Conservation (phyloP, 1,140 invertebrate species). For the Pentalonia nigronervosa region DNA sequence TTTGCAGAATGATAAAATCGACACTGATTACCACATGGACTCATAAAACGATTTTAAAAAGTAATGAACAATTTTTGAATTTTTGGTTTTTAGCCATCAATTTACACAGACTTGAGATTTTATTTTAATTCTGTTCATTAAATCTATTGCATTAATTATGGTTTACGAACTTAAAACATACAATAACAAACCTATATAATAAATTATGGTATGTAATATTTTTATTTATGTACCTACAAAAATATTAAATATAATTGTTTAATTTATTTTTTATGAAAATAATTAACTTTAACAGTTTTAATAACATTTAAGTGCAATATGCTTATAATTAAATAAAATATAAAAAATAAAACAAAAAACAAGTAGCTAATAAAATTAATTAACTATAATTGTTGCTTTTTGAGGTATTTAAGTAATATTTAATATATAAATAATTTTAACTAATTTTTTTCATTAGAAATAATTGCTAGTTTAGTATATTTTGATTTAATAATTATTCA, state of each 20-base stretch:
- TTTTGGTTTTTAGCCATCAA: neutral
- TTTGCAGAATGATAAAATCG: neutral
- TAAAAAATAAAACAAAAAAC: too few relatives aligned
- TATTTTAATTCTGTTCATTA: neutral
- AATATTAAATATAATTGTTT: neutral
- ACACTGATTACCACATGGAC: neutral
- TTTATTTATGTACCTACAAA: too few relatives aligned
- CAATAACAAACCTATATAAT: neutral
- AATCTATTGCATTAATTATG: neutral
- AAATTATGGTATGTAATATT: neutral
- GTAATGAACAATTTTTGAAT: neutral
- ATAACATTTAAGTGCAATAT: too few relatives aligned
- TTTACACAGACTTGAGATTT: neutral
- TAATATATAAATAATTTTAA: neutral
- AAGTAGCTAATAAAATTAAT: neutral
- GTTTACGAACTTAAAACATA: neutral
- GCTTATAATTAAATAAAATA: too few relatives aligned
- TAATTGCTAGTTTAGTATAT: conserved; percentile 58
- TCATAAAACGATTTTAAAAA: neutral
- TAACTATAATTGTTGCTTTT: neutral
- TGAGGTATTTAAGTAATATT: too few relatives aligned
- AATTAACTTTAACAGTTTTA: neutral
- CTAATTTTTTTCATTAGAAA: neutral
- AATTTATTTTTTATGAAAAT: neutral
- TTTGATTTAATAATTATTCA: neutral